phyloP scores from a whole-genome alignment of 53 echinoderm and acorn worm genomes.

The Paracentrotus lividus region DNA sequence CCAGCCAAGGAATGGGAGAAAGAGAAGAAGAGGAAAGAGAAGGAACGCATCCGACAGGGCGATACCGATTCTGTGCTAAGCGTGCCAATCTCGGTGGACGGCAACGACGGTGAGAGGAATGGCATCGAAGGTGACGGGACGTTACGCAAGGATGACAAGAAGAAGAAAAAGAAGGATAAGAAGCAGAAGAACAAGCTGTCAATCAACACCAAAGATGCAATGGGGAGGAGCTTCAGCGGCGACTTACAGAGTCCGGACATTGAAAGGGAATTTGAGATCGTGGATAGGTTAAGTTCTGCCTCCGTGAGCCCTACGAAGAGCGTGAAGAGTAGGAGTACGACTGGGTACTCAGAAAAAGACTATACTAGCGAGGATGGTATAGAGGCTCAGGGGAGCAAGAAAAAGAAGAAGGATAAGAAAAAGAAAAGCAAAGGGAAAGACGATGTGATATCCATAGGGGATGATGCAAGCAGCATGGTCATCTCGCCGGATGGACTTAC shows the following conservation, averaged over 20 bases:
- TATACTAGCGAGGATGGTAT: conserved; percentile 50
- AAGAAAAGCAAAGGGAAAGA: conserved; percentile 76
- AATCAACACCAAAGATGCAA: conserved; percentile 37
- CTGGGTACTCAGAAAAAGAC: conserved; percentile 50
- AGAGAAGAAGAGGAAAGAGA: conserved; percentile 71
- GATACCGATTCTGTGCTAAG: conserved; percentile 59
- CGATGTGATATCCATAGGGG: conserved; percentile 49
- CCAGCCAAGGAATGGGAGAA: conserved; percentile 75
- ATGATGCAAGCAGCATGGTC: conserved; percentile 64
- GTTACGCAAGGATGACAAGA: conserved; percentile 47
- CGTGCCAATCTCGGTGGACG: conserved; percentile 40
- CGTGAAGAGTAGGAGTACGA: conserved; percentile 48
- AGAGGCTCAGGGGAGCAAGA: conserved; percentile 35
- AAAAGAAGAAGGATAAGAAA: conserved; percentile 60
- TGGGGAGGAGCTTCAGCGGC: background rate
- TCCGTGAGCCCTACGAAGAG: conserved; percentile 67
- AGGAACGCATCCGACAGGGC: background rate
- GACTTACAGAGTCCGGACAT: conserved; percentile 55
- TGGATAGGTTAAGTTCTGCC: conserved; percentile 58
- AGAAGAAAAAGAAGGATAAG: conserved; percentile 78
- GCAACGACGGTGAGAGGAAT: background rate
- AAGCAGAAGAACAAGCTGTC: conserved; percentile 72
- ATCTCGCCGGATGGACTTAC: conserved; percentile 21
- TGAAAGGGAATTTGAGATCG: conserved; percentile 59
- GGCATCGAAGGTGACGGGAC: conserved; percentile 38